Percentiles rank a stretch among this genome's conserved stretches.
Evolutionary conservation across 2,888 invertebrate species (phyloP).

Genomic region (Clepsis dumicolana): DNA sequence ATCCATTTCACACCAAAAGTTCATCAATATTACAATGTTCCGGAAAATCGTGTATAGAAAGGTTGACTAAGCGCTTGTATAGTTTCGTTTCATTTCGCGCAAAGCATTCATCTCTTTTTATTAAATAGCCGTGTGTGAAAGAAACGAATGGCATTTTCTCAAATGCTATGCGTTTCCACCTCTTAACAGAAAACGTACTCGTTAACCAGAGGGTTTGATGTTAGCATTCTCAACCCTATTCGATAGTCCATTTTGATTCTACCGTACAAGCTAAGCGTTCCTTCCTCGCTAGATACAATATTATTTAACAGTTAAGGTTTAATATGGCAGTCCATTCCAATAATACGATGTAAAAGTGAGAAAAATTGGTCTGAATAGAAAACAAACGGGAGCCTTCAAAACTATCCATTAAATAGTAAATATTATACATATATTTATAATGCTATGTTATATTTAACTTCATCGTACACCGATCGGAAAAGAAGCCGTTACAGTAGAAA

Average conservation of each 20-base stretch:
- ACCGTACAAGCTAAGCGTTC: slow-evolving; percentile 5
- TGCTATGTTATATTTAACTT: slow-evolving; percentile 62
- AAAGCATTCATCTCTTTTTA: background rate
- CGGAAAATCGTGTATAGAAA: slow-evolving; percentile 1
- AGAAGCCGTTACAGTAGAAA: slow-evolving; percentile 81
- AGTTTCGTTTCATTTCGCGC: background rate
- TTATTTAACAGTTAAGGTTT: slow-evolving; percentile 67
- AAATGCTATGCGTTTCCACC: background rate
- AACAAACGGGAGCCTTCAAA: slow-evolving; percentile 66
- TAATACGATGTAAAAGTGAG: slow-evolving; percentile 78
- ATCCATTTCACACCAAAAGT: background rate
- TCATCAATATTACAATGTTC: slow-evolving; percentile 9
- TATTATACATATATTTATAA: slow-evolving; percentile 66
- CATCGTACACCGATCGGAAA: slow-evolving; percentile 77
- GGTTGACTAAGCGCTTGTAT: background rate
- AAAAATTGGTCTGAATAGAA: slow-evolving; percentile 83
- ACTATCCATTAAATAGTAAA: slow-evolving; percentile 70
- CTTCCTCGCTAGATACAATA: slow-evolving; percentile 49
- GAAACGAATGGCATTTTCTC: background rate
- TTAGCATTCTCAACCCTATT: background rate
- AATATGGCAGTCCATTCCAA: slow-evolving; percentile 83
- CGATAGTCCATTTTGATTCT: slow-evolving; percentile 5
- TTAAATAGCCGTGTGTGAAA: background rate
- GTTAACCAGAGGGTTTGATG: background rate
- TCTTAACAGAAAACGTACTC: background rate